Conservation (phyloP, 2,797 vertebrate genomes). For the Champsocephalus gunnari region DNA sequence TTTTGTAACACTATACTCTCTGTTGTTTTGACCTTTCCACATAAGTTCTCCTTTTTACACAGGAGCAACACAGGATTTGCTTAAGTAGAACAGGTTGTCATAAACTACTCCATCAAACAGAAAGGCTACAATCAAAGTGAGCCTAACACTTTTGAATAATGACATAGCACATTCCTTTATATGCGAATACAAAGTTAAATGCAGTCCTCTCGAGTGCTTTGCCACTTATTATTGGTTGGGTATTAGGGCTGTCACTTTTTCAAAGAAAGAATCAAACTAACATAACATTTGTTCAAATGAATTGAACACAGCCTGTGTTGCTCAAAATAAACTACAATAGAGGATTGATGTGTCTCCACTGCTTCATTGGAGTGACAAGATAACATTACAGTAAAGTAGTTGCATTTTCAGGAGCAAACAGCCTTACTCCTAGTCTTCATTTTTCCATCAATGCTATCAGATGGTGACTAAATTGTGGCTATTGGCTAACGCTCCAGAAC, state of each 20-base stretch:
- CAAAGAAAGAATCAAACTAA: background rate
- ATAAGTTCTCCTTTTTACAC: conserved; percentile 33
- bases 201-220: background rate
- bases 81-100: conserved; percentile 30
- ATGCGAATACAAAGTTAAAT: background rate
- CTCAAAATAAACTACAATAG: background rate
- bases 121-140: conserved; percentile 6
- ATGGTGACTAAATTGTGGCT: background rate
- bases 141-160: conserved; percentile 1
- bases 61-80: conserved; percentile 22
- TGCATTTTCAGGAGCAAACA: background rate
- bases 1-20: conserved; percentile 39
- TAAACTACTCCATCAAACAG: conserved; percentile 5
- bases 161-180: background rate
- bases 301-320: background rate
- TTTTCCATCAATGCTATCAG: no score
- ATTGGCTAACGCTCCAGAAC: no score
- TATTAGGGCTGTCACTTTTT: background rate
- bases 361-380: background rate
- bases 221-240: background rate
- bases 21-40: conserved; percentile 61
- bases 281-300: background rate
- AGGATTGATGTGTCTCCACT: background rate
- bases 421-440: no score
- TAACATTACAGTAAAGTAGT: background rate